Percentiles rank a stretch among this genome's conserved stretches.
Conservation (phyloP, 2,797 vertebrate species). For the Falco peregrinus region DNA sequence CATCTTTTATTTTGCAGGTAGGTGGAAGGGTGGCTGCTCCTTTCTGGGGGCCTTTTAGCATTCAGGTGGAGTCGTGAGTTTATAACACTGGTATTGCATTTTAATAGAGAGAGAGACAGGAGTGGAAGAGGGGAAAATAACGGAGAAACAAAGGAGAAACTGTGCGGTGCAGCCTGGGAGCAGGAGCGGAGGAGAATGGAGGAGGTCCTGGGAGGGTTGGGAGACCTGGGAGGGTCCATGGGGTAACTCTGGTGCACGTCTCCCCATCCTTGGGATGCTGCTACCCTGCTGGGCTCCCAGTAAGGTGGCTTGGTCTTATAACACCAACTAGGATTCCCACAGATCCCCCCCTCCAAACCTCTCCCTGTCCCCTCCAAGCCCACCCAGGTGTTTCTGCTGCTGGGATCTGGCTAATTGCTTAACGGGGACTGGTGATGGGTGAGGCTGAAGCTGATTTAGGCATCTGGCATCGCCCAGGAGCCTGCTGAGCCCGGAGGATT, state of each 20-base stretch:
- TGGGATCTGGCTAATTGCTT: background rate
- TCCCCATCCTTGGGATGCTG: background rate
- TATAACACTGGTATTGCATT: constrained; percentile 10
- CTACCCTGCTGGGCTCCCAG: background rate
- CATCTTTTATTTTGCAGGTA: background rate
- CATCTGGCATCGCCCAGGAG: background rate
- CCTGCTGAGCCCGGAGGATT: background rate
- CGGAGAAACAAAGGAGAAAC: constrained; percentile 5
- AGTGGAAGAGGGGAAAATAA: background rate
- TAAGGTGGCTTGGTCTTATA: background rate
- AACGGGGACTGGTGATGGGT: background rate
- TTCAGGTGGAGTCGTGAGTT: constrained; percentile 55
- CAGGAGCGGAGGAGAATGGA: background rate
- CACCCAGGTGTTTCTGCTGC: background rate
- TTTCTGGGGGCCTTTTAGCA: constrained; percentile 41
- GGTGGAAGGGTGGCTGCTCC: constrained; percentile 34
- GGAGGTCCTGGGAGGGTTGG: background rate
- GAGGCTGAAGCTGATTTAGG: background rate
- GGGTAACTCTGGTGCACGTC: background rate
- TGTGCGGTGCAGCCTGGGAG: background rate
- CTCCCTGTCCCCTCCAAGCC: too few relatives aligned
- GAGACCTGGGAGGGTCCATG: background rate
- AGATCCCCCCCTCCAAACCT: background rate
- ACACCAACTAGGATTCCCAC: background rate
- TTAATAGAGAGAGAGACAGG: constrained; percentile 6